These are phyloP conservation scores for Falco punctatus DNA, from an alignment of 2,113 vertebrate genomes.

Conservation along the genomic window DNA sequence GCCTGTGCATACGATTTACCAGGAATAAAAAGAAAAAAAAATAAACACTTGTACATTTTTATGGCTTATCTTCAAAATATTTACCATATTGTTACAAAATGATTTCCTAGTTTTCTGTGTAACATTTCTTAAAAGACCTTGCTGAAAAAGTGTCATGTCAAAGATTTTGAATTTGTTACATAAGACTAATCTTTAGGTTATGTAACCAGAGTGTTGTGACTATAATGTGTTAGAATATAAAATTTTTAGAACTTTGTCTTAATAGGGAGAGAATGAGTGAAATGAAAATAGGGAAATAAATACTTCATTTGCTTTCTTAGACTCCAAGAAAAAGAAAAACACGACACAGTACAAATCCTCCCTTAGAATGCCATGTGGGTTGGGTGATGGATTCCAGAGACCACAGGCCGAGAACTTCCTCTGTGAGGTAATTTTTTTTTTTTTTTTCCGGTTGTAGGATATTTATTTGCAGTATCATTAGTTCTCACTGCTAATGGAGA, in stretches of 20 bases:
- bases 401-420: constrained; percentile 84
- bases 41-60: not conserved
- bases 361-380: constrained; percentile 90
- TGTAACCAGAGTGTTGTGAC: constrained; percentile 39
- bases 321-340: constrained; percentile 93
- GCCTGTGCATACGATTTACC: not conserved
- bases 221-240: constrained; percentile 16
- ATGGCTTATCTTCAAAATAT: not conserved
- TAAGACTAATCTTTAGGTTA: constrained; percentile 5
- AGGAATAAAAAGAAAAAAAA: not conserved
- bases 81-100: not conserved
- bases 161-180: not conserved
- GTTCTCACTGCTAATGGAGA: not conserved
- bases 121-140: not conserved
- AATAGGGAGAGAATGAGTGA: not conserved
- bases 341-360: constrained; percentile 90
- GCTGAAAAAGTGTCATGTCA: not conserved
- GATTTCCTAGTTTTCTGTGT: not conserved
- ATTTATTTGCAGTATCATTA: not conserved
- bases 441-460: not conserved
- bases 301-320: constrained; percentile 72
- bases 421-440: constrained; percentile 83
- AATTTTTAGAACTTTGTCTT: not conserved
- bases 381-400: constrained; percentile 98
- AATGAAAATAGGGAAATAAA: constrained; percentile 49